A percentile compares a stretch with the other conserved stretches of the same genome.
These are phyloP conservation scores for Hormaphis cornu DNA, from an alignment of 1,140 invertebrate genomes.

Conservation along the genomic window DNA sequence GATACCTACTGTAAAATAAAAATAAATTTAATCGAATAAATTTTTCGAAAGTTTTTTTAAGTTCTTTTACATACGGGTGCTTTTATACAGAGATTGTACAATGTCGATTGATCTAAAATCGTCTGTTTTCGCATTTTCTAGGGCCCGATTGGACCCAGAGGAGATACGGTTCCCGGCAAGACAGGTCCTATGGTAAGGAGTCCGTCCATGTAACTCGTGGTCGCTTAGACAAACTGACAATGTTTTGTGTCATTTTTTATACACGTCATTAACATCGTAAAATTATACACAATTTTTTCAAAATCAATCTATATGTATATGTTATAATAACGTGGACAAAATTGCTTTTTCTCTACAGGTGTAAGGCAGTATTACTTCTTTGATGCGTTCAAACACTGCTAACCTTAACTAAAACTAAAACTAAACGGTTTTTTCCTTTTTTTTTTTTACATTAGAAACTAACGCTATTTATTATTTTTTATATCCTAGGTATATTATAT, in stretches of 20 bases:
- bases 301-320: not conserved
- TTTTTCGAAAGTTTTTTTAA: too few relatives aligned
- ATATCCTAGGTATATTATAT: too few relatives aligned
- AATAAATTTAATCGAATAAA: too few relatives aligned
- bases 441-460: too few relatives aligned
- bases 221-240: not conserved
- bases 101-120: not conserved
- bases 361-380: constrained; percentile 27
- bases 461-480: not conserved
- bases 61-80: too few relatives aligned
- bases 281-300: not conserved
- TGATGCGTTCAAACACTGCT: constrained; percentile 18
- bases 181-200: constrained; percentile 64
- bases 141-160: constrained; percentile 81
- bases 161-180: constrained; percentile 69
- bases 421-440: constrained; percentile 3
- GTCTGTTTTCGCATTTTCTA: constrained; percentile 42
- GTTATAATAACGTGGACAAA: not conserved
- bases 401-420: not conserved
- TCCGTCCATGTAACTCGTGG: not conserved
- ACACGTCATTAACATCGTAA: not conserved
- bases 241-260: not conserved
- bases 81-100: too few relatives aligned
- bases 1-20: too few relatives aligned
- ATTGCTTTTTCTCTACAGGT: constrained; percentile 31